Percentiles rank a stretch among this genome's conserved stretches.
phyloP scores from a whole-genome alignment of 2,797 vertebrate genomes.

The Coracias cyanogaster region DNA sequence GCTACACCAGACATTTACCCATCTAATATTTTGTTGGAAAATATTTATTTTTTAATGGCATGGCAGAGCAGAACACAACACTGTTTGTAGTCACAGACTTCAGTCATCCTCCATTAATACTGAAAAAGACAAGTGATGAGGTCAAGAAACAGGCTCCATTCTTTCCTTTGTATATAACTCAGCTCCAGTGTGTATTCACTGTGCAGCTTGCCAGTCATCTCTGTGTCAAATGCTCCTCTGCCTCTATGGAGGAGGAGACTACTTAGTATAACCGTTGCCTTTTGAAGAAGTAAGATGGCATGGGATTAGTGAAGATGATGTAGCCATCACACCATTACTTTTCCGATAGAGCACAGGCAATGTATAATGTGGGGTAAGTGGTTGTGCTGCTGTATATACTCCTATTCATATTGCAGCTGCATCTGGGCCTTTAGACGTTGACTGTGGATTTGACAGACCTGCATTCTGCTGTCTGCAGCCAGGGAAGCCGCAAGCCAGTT shows the following conservation, averaged over 20 bases:
- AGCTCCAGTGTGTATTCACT: not conserved
- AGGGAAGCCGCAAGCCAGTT: not conserved
- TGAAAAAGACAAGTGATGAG: not conserved
- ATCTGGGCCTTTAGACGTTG: not conserved
- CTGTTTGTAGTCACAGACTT: not conserved
- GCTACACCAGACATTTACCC: not conserved
- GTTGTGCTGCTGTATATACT: not conserved
- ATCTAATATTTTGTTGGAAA: not conserved
- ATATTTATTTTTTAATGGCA: not conserved
- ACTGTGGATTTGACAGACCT: not conserved
- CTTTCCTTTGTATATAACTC: not conserved
- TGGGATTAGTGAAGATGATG: not conserved
- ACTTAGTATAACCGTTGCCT: not conserved
- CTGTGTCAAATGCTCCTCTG: not conserved
- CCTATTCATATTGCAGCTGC: rapidly evolving
- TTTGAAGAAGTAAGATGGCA: not conserved
- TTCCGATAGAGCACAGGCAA: rapidly evolving
- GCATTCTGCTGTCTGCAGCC: not conserved
- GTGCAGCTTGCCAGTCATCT: not conserved
- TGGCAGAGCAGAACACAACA: not conserved
- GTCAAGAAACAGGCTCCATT: not conserved
- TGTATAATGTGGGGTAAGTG: rapidly evolving
- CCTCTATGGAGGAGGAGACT: not conserved
- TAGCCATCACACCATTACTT: not conserved
- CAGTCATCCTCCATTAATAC: not conserved